Conservation (phyloP, 2,797 vertebrate genomes). For the Anisognathus igniventris region DNA sequence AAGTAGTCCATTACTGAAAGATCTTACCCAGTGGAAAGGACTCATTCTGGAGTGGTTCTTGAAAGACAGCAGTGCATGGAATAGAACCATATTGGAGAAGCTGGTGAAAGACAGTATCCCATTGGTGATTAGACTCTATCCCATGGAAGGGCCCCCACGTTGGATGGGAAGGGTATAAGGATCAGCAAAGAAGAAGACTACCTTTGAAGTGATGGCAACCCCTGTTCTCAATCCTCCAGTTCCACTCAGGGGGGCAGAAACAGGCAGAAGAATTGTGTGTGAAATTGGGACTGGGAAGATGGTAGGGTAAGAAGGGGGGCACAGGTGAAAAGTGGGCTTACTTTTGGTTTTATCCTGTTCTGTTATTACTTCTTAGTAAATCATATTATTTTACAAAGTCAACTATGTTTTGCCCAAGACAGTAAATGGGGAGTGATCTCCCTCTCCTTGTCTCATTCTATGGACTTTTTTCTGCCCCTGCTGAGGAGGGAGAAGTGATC, state of each 20-base stretch:
- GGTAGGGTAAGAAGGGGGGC: fast-evolving
- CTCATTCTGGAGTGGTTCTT: neutral
- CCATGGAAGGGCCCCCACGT: neutral
- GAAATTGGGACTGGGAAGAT: neutral
- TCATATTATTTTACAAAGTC: neutral
- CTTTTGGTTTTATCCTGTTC: neutral
- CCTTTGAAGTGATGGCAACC: neutral
- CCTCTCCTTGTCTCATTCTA: neutral
- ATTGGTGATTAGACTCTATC: neutral
- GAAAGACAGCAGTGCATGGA: neutral
- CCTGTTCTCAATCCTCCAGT: neutral
- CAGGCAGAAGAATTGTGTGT: neutral
- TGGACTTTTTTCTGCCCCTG: neutral
- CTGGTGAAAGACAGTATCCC: neutral
- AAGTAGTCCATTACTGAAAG: neutral
- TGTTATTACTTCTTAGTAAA: neutral
- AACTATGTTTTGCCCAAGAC: neutral
- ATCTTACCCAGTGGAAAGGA: neutral
- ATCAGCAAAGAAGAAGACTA: neutral
- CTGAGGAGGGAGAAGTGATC: neutral
- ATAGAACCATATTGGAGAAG: neutral
- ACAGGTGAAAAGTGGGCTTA: neutral
- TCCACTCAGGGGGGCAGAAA: neutral
- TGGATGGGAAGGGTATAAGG: neutral
- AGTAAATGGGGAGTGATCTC: neutral